phyloP scores from a whole-genome alignment of 1,140 invertebrate genomes.

The Physella acuta region DNA sequence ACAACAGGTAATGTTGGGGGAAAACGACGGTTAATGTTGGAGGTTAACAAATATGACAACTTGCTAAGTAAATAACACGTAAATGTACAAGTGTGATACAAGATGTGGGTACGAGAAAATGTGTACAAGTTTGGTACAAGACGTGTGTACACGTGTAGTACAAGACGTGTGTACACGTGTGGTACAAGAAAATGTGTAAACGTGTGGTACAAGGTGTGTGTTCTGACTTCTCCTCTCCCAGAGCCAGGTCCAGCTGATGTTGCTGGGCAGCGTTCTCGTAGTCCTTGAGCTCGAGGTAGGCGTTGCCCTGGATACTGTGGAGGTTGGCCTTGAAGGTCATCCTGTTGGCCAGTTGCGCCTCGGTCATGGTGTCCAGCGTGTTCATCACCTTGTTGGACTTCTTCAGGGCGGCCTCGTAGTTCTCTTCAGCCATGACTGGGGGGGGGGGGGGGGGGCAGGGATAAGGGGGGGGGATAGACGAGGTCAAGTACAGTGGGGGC shows the following conservation, averaged over 20 bases:
- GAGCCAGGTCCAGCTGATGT: slow-evolving; percentile 50
- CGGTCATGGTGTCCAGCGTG: slow-evolving; percentile 46
- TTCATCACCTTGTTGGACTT: slow-evolving; percentile 49
- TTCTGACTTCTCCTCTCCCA: slow-evolving; percentile 53
- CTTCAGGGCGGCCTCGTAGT: slow-evolving; percentile 47
- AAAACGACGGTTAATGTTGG: too few species aligned
- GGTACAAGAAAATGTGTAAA: too few species aligned
- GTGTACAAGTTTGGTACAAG: neutral
- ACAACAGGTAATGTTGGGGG: too few species aligned
- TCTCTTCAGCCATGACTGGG: slow-evolving; percentile 47
- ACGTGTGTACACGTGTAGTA: neutral
- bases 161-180: too few species aligned
- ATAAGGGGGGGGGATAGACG: too few species aligned
- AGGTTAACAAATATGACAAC: too few species aligned
- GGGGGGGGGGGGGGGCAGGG: too few species aligned
- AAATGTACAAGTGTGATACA: neutral
- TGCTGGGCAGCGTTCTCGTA: slow-evolving; percentile 53
- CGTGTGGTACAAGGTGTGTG: too few species aligned
- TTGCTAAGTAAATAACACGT: too few species aligned
- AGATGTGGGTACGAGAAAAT: neutral
- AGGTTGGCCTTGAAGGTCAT: slow-evolving; percentile 54
- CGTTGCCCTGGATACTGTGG: slow-evolving; percentile 59
- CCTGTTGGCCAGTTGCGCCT: slow-evolving; percentile 51
- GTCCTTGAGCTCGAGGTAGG: slow-evolving; percentile 54
- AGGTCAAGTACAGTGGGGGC: too few species aligned